Evolutionary conservation across 1,140 invertebrate species (phyloP).

Genomic region (Cyclina sinensis): DNA sequence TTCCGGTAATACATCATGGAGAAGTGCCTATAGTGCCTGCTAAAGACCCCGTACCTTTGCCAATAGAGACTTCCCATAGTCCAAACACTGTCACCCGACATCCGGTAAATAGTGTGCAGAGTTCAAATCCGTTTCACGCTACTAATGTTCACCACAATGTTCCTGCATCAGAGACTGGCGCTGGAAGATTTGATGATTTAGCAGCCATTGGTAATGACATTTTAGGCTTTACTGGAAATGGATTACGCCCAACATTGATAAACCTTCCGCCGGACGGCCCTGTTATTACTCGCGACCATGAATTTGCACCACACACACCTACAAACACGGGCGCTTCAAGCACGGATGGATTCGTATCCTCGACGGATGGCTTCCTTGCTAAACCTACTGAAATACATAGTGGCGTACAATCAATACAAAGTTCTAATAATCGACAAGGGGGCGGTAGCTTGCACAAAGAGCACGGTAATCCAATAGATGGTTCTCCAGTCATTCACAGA

Average conservation of each 20-base stretch:
- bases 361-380: neutral
- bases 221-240: neutral
- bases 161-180: neutral
- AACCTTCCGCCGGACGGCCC: neutral
- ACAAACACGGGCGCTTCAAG: neutral
- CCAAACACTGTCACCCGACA: neutral
- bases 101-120: neutral
- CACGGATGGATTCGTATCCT: neutral
- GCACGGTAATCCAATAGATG: neutral
- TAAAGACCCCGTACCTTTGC: neutral
- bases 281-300: neutral
- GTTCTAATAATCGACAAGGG: neutral
- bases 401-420: neutral
- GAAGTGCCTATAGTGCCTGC: neutral
- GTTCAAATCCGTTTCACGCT: neutral
- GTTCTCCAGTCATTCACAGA: neutral
- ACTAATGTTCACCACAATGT: constrained; percentile 1
- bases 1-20: constrained; percentile 23
- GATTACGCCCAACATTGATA: neutral
- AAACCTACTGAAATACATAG: neutral
- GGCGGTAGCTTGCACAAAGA: neutral
- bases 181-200: neutral
- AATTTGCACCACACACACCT: no score
- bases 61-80: neutral
- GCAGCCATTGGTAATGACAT: neutral